phyloP scores from a whole-genome alignment of 2,888 invertebrate genomes.

The Bellardia bayeri region DNA sequence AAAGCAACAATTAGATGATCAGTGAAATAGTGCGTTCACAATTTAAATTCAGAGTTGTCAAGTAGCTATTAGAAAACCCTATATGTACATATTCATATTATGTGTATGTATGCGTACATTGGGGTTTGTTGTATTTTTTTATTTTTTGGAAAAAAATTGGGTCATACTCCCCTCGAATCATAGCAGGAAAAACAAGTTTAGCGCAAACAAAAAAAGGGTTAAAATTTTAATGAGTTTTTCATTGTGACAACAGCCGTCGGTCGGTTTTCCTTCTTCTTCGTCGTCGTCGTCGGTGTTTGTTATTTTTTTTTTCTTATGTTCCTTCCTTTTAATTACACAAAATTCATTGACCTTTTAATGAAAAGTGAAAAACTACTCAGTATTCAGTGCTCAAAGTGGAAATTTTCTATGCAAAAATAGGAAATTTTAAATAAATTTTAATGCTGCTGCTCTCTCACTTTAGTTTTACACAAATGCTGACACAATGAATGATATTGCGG shows the following conservation, averaged over 20 bases:
- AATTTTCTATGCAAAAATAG: not conserved
- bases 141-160: constrained; percentile 14
- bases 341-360: constrained; percentile 41
- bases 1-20: too few relatives aligned
- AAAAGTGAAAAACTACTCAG: not conserved
- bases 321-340: constrained; percentile 49
- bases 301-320: constrained; percentile 1
- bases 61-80: too few relatives aligned
- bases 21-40: too few relatives aligned
- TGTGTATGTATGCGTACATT: constrained; percentile 3
- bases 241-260: constrained; percentile 21
- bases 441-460: not conserved
- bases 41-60: too few relatives aligned
- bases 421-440: not conserved
- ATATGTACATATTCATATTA: not conserved
- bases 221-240: constrained; percentile 59
- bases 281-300: not conserved
- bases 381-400: not conserved
- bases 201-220: constrained; percentile 26
- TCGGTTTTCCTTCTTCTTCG: not conserved
- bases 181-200: not conserved
- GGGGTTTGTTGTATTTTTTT: not conserved
- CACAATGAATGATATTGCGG: too few relatives aligned
- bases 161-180: constrained; percentile 38
- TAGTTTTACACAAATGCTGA: not conserved